These are phyloP conservation scores for Holotrichia oblita DNA, from an alignment of 1,140 invertebrate species.

Conservation along the genomic window DNA sequence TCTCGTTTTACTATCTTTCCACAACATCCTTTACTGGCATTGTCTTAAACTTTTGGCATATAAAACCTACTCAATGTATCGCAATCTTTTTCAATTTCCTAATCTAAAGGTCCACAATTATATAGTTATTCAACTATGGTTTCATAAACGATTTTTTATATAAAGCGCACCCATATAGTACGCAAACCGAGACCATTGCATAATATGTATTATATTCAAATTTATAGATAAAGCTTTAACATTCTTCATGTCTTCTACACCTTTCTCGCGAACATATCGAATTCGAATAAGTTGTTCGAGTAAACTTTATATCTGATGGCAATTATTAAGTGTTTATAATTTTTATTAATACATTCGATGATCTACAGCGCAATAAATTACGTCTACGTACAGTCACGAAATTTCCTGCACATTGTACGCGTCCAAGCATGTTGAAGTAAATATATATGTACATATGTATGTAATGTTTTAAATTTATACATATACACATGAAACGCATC, in stretches of 20 bases:
- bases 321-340: neutral
- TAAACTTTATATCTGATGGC: neutral
- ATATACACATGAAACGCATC: neutral
- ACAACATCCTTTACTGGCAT: too few species aligned
- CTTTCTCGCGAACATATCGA: neutral
- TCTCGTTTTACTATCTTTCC: too few species aligned
- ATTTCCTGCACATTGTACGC: conserved; percentile 2
- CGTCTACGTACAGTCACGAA: neutral
- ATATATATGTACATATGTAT: too few species aligned
- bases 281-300: neutral
- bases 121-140: neutral
- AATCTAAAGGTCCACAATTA: neutral
- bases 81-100: neutral
- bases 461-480: neutral
- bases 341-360: neutral
- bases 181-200: neutral
- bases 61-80: too few species aligned
- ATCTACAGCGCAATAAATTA: neutral
- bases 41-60: too few species aligned
- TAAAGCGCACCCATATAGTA: neutral
- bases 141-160: neutral
- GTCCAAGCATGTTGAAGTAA: too few species aligned
- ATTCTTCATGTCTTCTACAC: neutral
- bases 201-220: conserved; percentile 12
- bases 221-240: neutral